Evolutionary conservation across 2,888 invertebrate species (phyloP).

Genomic region (Mythimna vitellina): DNA sequence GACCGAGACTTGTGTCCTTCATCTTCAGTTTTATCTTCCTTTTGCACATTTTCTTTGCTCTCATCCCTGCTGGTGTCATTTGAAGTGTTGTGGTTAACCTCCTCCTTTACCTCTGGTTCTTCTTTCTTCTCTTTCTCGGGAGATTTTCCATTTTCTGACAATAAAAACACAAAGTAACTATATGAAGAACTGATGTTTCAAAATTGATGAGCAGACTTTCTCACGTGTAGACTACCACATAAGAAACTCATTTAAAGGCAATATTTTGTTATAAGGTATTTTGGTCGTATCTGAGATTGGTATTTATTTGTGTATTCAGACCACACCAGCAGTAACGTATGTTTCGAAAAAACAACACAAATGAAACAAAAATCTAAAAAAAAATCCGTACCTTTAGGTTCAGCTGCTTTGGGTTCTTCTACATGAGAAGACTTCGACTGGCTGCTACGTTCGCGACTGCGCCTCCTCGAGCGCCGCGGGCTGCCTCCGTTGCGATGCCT

Average conservation of each 20-base stretch:
- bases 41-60: slow-evolving; percentile 76
- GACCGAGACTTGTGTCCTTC: slow-evolving; percentile 83
- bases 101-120: slow-evolving; percentile 81
- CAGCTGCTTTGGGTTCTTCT: slow-evolving; percentile 81
- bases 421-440: slow-evolving; percentile 73
- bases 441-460: slow-evolving; percentile 75
- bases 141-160: slow-evolving; percentile 86
- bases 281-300: neutral
- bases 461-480: slow-evolving; percentile 83
- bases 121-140: slow-evolving; percentile 85
- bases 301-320: neutral
- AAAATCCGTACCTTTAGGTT: slow-evolving; percentile 79
- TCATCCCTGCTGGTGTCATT: slow-evolving; percentile 79
- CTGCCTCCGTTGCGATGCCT: slow-evolving; percentile 87
- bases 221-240: neutral
- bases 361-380: neutral
- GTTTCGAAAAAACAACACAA: neutral
- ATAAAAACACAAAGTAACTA: neutral
- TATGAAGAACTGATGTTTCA: neutral
- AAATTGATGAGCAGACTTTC: neutral
- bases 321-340: neutral
- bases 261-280: neutral
- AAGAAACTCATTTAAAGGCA: neutral
- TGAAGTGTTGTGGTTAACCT: slow-evolving; percentile 76
- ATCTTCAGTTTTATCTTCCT: slow-evolving; percentile 78